Evolutionary conservation across 30 jellyfish, hydroid and myxozoan genomes (phyloP).

Genomic region (Hydra vulgaris): DNA sequence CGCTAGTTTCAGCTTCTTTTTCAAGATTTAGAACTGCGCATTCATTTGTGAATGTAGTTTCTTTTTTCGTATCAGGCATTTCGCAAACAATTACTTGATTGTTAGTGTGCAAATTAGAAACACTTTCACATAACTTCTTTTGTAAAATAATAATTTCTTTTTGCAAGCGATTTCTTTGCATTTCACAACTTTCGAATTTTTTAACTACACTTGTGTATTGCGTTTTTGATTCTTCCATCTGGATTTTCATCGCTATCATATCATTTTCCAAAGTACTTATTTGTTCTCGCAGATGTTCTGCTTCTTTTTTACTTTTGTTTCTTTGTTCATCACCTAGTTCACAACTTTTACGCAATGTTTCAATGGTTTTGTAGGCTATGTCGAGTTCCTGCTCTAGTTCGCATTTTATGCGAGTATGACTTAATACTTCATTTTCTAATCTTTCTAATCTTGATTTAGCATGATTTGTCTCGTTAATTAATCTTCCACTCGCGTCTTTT

Average conservation of each 20-base stretch:
- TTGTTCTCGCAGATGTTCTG: background rate
- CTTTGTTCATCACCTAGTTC: constrained; percentile 27
- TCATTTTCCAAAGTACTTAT: background rate
- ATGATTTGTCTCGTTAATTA: background rate
- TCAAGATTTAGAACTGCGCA: background rate
- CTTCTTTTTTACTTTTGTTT: constrained; percentile 8
- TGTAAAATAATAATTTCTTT: constrained; percentile 39
- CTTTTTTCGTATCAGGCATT: background rate
- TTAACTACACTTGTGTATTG: constrained; percentile 25
- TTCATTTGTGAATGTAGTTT: background rate
- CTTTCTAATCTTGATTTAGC: background rate
- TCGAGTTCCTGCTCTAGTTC: constrained; percentile 26
- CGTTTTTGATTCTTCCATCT: background rate
- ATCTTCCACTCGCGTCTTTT: background rate
- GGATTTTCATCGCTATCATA: background rate
- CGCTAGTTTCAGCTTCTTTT: background rate
- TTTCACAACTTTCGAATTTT: constrained; percentile 41
- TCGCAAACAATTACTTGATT: no score
- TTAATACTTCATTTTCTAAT: constrained; percentile 21
- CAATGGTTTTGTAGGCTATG: constrained; percentile 14
- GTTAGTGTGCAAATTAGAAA: background rate
- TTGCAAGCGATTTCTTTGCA: constrained; percentile 41
- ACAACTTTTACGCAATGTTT: constrained; percentile 25
- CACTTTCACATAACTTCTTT: constrained; percentile 34
- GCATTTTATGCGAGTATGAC: constrained; percentile 8